These are phyloP conservation scores for Callaeas wilsoni DNA, from an alignment of 2,113 vertebrate genomes.

Conservation along the genomic window DNA sequence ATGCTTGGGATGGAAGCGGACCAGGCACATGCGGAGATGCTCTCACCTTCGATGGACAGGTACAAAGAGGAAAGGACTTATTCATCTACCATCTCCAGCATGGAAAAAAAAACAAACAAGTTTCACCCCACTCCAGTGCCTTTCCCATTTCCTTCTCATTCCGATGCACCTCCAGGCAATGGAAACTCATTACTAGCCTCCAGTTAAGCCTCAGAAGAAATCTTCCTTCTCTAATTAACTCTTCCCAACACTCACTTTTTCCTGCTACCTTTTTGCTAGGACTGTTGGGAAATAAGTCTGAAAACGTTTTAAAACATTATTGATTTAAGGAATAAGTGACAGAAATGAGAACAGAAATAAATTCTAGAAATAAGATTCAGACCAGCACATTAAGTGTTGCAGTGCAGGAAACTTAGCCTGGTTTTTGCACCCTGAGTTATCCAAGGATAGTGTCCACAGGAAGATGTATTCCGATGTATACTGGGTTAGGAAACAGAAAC, in stretches of 20 bases:
- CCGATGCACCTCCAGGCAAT: not conserved
- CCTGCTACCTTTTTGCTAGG: not conserved
- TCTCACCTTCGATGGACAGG: not conserved
- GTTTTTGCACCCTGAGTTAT: not conserved
- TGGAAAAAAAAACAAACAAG: not conserved
- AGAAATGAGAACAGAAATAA: not conserved
- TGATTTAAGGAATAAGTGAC: not conserved
- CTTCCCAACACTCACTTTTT: not conserved
- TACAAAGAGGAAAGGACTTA: not conserved
- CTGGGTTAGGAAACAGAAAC: not conserved
- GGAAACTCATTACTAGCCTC: not conserved
- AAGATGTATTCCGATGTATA: not conserved
- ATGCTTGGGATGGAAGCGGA: not conserved
- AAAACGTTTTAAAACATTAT: not conserved
- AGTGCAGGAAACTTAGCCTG: not conserved
- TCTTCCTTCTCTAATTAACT: not conserved
- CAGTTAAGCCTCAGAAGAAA: not conserved
- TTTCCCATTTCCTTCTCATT: not conserved
- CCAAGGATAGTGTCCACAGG: not conserved
- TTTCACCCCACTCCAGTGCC: not conserved
- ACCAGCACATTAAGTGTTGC: not conserved
- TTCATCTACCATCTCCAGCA: not conserved
- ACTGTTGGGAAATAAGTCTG: not conserved
- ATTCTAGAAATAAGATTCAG: not conserved
- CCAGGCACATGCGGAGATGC: not conserved